phyloP scores from a whole-genome alignment of 2,113 vertebrate species.

The Neogobius melanostomus region DNA sequence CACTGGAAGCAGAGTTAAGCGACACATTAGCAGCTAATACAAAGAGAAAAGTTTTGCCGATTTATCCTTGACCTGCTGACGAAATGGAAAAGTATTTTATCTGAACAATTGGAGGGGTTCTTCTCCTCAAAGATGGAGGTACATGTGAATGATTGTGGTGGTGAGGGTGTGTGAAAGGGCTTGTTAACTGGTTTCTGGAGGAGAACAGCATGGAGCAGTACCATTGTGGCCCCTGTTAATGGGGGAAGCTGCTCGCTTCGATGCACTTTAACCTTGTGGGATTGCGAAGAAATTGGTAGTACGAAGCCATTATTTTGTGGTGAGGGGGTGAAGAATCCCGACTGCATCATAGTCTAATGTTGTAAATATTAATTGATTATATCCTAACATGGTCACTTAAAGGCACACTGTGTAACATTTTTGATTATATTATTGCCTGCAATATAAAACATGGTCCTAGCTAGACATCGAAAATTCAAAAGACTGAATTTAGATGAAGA shows the following conservation, averaged over 20 bases:
- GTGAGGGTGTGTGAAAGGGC: neutral
- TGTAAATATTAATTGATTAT: neutral
- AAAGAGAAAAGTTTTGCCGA: neutral
- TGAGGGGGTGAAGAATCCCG: slow-evolving; percentile 5
- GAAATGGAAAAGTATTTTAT: neutral
- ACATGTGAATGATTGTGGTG: neutral
- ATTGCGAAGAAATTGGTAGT: slow-evolving; percentile 8
- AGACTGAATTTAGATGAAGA: too few relatives aligned
- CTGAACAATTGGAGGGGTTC: neutral
- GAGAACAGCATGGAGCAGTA: neutral
- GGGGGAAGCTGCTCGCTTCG: slow-evolving; percentile 2
- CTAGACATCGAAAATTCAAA: too few relatives aligned
- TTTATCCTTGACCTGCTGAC: neutral
- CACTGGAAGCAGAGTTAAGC: neutral
- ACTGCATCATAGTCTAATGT: neutral
- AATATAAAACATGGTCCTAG: too few relatives aligned
- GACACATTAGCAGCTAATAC: neutral
- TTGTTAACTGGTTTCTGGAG: slow-evolving; percentile 1
- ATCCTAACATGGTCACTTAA: too few relatives aligned
- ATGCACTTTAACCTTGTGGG: slow-evolving; percentile 12
- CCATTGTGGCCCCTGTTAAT: neutral
- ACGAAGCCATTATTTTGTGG: neutral
- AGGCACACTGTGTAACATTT: too few relatives aligned
- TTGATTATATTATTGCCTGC: too few relatives aligned
- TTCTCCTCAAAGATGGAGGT: neutral